Evolutionary conservation across 2,888 invertebrate species (phyloP).

Genomic region (Agrilus mali): DNA sequence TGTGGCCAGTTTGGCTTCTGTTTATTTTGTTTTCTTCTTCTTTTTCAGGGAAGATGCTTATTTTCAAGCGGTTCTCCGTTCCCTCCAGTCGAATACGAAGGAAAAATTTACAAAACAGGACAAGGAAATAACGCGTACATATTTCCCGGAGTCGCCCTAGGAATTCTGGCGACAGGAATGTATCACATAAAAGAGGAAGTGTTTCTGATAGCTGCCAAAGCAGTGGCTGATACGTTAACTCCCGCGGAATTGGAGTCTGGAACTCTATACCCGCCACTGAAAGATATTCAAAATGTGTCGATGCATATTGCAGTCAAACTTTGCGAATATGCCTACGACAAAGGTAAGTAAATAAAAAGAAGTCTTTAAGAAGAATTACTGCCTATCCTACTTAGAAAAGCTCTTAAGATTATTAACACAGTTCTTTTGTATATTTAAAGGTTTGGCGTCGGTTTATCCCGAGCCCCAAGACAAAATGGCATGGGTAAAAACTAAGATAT

Average conservation of each 20-base stretch:
- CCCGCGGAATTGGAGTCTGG: conserved; percentile 72
- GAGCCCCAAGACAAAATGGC: conserved; percentile 64
- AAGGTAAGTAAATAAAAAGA: conserved; percentile 43
- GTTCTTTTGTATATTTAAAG: conserved; percentile 32
- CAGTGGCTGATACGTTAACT: conserved; percentile 72
- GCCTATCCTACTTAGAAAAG: too few relatives aligned
- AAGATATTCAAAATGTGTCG: conserved; percentile 75
- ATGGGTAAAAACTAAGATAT: conserved; percentile 62
- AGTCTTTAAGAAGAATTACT: too few relatives aligned
- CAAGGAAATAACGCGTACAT: conserved; percentile 93
- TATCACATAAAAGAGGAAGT: conserved; percentile 88
- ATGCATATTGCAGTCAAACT: conserved; percentile 79
- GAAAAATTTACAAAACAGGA: conserved; percentile 76
- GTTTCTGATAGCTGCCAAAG: conserved; percentile 89
- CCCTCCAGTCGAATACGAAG: conserved; percentile 66
- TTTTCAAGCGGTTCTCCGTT: conserved; percentile 97
- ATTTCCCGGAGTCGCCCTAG: conserved; percentile 92
- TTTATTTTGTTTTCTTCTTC: conserved; percentile 1
- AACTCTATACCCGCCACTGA: conserved; percentile 85
- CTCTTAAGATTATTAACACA: not conserved
- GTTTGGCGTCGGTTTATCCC: conserved; percentile 74
- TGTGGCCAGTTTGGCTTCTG: too few relatives aligned
- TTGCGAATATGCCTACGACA: conserved; percentile 78
- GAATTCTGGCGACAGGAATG: conserved; percentile 82
- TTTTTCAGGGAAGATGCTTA: conserved; percentile 74